Evolutionary conservation across 2,113 vertebrate species (phyloP).

Genomic region (Hydropotes inermis): DNA sequence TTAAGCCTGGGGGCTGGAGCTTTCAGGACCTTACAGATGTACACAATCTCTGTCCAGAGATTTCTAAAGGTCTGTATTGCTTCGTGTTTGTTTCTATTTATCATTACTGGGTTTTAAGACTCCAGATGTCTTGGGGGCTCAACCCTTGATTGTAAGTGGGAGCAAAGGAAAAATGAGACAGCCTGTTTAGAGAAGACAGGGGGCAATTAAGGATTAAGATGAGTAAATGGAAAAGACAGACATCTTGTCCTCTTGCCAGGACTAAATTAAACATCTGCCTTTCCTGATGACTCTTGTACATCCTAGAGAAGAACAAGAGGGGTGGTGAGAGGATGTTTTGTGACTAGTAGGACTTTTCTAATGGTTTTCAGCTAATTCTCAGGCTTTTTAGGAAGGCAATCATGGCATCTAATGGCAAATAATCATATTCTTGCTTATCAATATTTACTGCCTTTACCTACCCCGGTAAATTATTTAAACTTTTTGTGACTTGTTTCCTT

Average conservation of each 20-base stretch:
- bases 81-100: conserved; percentile 24
- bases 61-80: conserved; percentile 43
- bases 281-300: not conserved
- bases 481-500: not conserved
- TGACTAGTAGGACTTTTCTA: not conserved
- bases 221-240: conserved; percentile 57
- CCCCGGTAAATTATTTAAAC: not conserved
- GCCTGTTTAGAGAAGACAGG: conserved; percentile 30
- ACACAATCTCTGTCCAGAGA: not conserved
- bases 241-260: conserved; percentile 35
- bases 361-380: not conserved
- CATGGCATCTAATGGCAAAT: not conserved
- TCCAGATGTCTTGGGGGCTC: conserved; percentile 66
- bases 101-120: conserved; percentile 47
- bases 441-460: not conserved
- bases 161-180: conserved; percentile 45
- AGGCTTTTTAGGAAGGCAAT: not conserved
- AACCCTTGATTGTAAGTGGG: conserved; percentile 44
- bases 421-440: not conserved
- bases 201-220: conserved; percentile 65
- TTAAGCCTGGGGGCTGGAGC: not conserved
- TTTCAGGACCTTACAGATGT: not conserved
- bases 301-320: not conserved
- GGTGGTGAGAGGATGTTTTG: not conserved
- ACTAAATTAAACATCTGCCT: conserved; percentile 63